Percentiles rank a stretch among this genome's conserved stretches.
phyloP scores from a whole-genome alignment of 2,797 vertebrate species.

The Neosilurus hyrtlii region DNA sequence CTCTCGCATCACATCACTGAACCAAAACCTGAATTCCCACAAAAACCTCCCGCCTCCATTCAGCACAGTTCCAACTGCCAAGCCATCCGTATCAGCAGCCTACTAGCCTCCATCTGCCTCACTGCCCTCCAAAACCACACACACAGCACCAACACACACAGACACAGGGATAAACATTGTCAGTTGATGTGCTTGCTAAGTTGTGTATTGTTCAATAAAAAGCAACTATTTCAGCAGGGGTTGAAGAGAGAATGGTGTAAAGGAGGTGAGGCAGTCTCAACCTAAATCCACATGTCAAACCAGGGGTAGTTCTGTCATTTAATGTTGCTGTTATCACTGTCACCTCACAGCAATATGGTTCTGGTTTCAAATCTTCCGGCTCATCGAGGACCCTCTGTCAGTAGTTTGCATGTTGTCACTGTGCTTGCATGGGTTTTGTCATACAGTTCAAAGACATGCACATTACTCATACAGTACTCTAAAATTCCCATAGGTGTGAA shows the following conservation, averaged over 20 bases:
- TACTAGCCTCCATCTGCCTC: slow-evolving; percentile 22
- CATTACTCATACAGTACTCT: too few species aligned
- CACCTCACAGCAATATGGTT: too few species aligned
- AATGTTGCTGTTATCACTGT: too few species aligned
- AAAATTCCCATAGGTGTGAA: too few species aligned
- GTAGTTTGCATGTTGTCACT: too few species aligned
- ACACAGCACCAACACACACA: slow-evolving; percentile 23
- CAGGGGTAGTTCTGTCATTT: neutral
- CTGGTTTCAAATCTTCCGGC: too few species aligned
- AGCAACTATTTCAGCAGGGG: slow-evolving; percentile 43
- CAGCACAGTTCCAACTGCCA: slow-evolving; percentile 37
- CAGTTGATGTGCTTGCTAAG: slow-evolving; percentile 44
- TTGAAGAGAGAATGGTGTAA: slow-evolving; percentile 33
- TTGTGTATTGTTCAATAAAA: slow-evolving; percentile 54
- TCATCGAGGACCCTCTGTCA: too few species aligned
- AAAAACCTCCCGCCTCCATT: slow-evolving; percentile 27
- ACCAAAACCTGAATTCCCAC: slow-evolving; percentile 33
- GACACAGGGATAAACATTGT: slow-evolving; percentile 33
- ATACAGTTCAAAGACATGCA: too few species aligned
- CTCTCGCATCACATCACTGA: slow-evolving; percentile 31
- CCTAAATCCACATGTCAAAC: slow-evolving; percentile 44
- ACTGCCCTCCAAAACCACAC: neutral
- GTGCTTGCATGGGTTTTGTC: too few species aligned
- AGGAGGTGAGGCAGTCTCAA: slow-evolving; percentile 31
- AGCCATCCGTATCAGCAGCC: slow-evolving; percentile 29